Base-by-base conservation (phyloP, 2,888 invertebrate species). In the Thera britannica region DNA sequence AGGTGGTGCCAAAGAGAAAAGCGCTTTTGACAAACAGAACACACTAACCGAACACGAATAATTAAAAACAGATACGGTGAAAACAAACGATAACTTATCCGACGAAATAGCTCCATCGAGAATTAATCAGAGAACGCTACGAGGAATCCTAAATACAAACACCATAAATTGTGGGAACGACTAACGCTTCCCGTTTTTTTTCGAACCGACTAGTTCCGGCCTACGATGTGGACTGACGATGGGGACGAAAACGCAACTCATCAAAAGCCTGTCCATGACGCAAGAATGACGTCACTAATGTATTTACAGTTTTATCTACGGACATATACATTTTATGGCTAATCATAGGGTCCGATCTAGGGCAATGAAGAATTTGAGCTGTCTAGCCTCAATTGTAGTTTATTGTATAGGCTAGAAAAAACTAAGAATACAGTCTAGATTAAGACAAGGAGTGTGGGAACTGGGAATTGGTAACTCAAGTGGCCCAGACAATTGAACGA, bases 271-370 rank as follows among this genome's bases (percentile, higher is more conserved):
- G 75, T 75, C 80, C 76, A 80, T 87, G 86, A 87, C 87, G 88
- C 78, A 70, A 75, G 72, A 71, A 74, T 90, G 88, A 88, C 87
- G 86, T 86, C 88, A 87, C 83, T 73, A 73, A 77, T 78, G 72
- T 80, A 80, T 77, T 79, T 73, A 73, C 76, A 76, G 71, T 78
- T 76, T 81, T 78, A 80, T 58, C 64, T 54, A 11, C 56, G 52
- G 54, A 48, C 58, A 55, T 62, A 11, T 41, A 49, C 11, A 56
- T 62, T 48, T 62, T 55, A 55, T 62, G 34, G 49, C 64, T 49
- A 12, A 61, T 68, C 56, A 23, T 3, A 23, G 12, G 52, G 44
- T 59, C 59, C 56, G 38, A 68, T 60, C 58, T 68, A 62, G 23
- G 58, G 5, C 49, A 44, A 54, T 49, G 35, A 44, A 44, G 55